Evolutionary conservation across 2,888 invertebrate species (phyloP).

Genomic region (Zygogramma bicolorata): DNA sequence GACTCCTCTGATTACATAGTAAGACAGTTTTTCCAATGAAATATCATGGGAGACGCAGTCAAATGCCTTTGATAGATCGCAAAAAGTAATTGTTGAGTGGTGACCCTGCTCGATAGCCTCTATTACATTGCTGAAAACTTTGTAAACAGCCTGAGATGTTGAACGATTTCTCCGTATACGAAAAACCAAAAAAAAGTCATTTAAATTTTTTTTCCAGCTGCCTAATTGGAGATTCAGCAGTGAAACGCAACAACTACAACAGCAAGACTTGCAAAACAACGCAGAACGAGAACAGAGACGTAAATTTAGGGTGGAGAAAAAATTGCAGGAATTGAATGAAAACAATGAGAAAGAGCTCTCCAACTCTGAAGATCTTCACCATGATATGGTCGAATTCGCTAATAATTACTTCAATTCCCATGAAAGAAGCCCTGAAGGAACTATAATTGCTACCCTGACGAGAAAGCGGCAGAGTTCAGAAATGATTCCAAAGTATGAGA

Average conservation of each 20-base stretch:
- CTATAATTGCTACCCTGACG: conserved; percentile 87
- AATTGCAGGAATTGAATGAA: conserved; percentile 84
- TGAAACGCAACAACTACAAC: conserved; percentile 35
- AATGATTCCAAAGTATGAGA: conserved; percentile 89
- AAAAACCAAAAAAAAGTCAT: neutral
- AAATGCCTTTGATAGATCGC: too few relatives aligned
- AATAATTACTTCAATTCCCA: conserved; percentile 93
- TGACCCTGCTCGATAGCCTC: too few relatives aligned
- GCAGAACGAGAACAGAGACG: conserved; percentile 83
- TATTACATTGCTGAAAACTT: too few relatives aligned
- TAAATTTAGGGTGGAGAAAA: conserved; percentile 87
- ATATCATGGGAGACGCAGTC: too few relatives aligned
- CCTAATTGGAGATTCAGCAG: conserved; percentile 61
- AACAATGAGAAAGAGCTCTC: conserved; percentile 70
- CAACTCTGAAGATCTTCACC: conserved; percentile 73
- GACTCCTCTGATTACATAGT: too few relatives aligned
- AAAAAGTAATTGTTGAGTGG: too few relatives aligned
- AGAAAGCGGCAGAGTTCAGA: conserved; percentile 84
- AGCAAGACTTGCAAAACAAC: conserved; percentile 62
- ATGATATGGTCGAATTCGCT: conserved; percentile 93
- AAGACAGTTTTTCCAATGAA: too few relatives aligned
- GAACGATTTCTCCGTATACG: neutral
- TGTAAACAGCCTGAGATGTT: neutral
- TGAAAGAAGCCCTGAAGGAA: conserved; percentile 87
- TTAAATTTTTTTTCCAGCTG: conserved; percentile 53